Evolutionary conservation across 2,888 invertebrate species (phyloP), one percentile per base, ranked within the genome.

Genomic region (Trilocha varians): DNA sequence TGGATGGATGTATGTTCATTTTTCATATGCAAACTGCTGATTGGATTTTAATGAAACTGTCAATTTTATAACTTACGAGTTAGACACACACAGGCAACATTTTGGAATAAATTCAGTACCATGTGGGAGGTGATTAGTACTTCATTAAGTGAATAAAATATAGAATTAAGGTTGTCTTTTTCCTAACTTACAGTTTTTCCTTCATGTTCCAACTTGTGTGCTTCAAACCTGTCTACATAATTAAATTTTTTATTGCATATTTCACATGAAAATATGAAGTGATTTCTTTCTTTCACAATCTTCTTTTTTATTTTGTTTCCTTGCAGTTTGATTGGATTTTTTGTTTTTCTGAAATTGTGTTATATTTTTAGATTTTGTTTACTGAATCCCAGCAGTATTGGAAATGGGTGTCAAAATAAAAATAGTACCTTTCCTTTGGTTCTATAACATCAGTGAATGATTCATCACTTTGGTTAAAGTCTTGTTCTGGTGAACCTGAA

Each of bases 141-240:
- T 40, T 5, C 25, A 32, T 32, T 14, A n/a, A 33, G 16, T 33
- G n/a, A 8, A 5, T 17, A 16, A 16, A n/a, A 9, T 5, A 9
- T 34, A 3, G n/a, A n/a, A n/a, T n/a, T n/a, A n/a, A n/a, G n/a
- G n/a, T n/a, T n/a, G n/a, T n/a, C n/a, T n/a, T n/a, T n/a, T n/a
- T n/a, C 3, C 34, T 43, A 16, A 63, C 72, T 68, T 59, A 85
- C 84, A 43, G 57, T 57, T 59, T 74, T 74, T 1, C 71, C 80
- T 44, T 77, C 60, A 65, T 85, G 85, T 43, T 62, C 65, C 6
- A 72, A 55, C 50, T 70, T 74, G 41, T 85, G 85, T 18, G 73
- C 69, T 53, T 80, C 74, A 59, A 70, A 75, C 48, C 75, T 63
- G 38, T 76, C 70, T 34, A 49, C 49, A 39, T 65, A 63, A 38